Percentiles rank a stretch among this genome's conserved stretches.
These are phyloP conservation scores for Pterophyllum scalare DNA, from an alignment of 2,113 vertebrate species.

Conservation along the genomic window DNA sequence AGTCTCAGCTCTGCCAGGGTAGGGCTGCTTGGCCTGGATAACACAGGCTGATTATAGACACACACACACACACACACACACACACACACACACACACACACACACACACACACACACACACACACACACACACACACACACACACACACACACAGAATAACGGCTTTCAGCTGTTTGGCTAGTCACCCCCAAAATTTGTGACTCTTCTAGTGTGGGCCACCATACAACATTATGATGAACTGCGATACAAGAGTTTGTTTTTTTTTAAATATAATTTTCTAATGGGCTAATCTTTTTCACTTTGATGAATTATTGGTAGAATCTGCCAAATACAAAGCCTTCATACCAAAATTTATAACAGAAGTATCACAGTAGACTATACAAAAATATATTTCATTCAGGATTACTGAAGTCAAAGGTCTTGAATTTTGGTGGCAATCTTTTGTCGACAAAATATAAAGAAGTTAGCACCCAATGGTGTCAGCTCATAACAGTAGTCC, in stretches of 20 bases:
- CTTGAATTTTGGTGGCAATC: neutral
- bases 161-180: conserved; percentile 48
- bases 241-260: conserved; percentile 25
- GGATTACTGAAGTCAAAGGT: neutral
- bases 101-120: conserved; percentile 19
- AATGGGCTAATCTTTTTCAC: neutral
- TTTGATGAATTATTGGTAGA: conserved; percentile 36
- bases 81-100: conserved; percentile 23
- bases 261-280: conserved; percentile 16
- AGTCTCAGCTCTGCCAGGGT: conserved; percentile 57
- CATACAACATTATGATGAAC: conserved; percentile 17
- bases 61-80: conserved; percentile 9
- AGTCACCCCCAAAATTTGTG: conserved; percentile 7
- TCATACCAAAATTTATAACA: neutral
- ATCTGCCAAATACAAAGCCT: conserved; percentile 23
- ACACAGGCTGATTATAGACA: conserved; percentile 53
- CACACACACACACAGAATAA: conserved; percentile 17
- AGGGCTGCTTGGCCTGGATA: conserved; percentile 56
- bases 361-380: neutral
- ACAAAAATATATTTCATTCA: neutral
- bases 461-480: neutral
- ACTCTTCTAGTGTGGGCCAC: conserved; percentile 22
- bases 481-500: neutral
- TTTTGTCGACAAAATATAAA: neutral
- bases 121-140: neutral